Evolutionary conservation across 2,113 vertebrate species (phyloP).

Genomic region (Argyrosomus japonicus): DNA sequence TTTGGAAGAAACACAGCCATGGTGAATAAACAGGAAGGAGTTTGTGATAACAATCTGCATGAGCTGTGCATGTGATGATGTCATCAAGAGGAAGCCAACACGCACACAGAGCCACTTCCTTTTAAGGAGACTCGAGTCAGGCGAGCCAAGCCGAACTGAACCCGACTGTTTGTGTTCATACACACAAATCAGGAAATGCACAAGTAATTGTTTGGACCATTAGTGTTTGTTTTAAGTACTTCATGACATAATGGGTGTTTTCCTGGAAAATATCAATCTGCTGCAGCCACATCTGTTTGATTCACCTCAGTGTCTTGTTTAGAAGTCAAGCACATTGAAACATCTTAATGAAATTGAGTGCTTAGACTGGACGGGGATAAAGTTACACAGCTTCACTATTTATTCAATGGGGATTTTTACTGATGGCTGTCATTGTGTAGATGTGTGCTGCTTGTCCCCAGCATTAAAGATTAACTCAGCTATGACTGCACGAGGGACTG

Average conservation of each 20-base stretch:
- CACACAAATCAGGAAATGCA: slow-evolving; percentile 48
- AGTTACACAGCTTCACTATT: background rate
- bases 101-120: slow-evolving; percentile 69
- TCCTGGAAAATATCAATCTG: slow-evolving; percentile 24
- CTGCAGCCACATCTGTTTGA: background rate
- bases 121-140: slow-evolving; percentile 76
- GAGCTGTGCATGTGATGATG: slow-evolving; percentile 63
- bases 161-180: slow-evolving; percentile 13
- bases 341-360: background rate
- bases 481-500: background rate
- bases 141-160: slow-evolving; percentile 6
- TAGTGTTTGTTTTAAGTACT: slow-evolving; percentile 15
- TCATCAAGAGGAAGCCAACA: slow-evolving; percentile 73
- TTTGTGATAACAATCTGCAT: slow-evolving; percentile 78
- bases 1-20: slow-evolving; percentile 42
- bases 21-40: slow-evolving; percentile 83
- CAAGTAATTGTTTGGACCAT: slow-evolving; percentile 39
- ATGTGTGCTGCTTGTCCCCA: background rate
- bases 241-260: slow-evolving; percentile 29
- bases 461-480: slow-evolving; percentile 38
- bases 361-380: background rate
- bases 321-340: background rate
- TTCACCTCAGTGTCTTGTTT: background rate
- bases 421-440: slow-evolving; percentile 10
- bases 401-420: background rate